Evolutionary conservation across 2,113 vertebrate genomes (phyloP).

Genomic region (Melanerpes formicivorus): DNA sequence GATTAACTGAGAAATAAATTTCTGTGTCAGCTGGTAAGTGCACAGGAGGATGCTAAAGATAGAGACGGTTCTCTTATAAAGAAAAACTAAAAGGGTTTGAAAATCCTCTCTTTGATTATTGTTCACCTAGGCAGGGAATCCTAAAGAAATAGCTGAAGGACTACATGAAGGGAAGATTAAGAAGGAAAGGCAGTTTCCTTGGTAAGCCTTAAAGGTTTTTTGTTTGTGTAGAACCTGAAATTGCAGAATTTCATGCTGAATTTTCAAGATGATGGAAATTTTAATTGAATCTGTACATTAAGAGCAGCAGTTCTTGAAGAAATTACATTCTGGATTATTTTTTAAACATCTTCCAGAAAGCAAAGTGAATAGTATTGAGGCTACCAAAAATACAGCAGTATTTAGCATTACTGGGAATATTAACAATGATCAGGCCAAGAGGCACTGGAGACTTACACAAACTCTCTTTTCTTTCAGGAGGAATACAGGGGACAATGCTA

Average conservation of each 20-base stretch:
- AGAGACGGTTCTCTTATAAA: constrained; percentile 46
- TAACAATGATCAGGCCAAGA: background rate
- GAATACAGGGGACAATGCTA: background rate
- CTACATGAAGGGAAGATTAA: constrained; percentile 15
- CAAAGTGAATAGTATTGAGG: background rate
- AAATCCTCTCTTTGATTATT: constrained; percentile 43
- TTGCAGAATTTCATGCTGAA: background rate
- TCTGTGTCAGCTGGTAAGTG: constrained; percentile 40
- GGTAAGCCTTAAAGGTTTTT: constrained; percentile 15
- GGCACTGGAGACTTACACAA: background rate
- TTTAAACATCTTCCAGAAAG: background rate
- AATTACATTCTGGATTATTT: background rate
- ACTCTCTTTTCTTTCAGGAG: background rate
- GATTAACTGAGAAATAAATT: constrained; percentile 57
- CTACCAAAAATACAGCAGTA: background rate
- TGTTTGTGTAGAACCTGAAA: constrained; percentile 11
- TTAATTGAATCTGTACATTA: background rate
- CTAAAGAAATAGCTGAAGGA: constrained; percentile 21
- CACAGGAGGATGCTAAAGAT: constrained; percentile 66
- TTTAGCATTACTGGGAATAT: background rate
- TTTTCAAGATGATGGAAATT: background rate
- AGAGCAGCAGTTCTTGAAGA: background rate
- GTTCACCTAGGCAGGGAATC: background rate
- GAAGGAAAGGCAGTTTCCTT: constrained; percentile 16
- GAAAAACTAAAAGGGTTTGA: constrained; percentile 35